Evolutionary conservation across 2,797 vertebrate species (phyloP).

Genomic region (Oryzias sinensis): DNA sequence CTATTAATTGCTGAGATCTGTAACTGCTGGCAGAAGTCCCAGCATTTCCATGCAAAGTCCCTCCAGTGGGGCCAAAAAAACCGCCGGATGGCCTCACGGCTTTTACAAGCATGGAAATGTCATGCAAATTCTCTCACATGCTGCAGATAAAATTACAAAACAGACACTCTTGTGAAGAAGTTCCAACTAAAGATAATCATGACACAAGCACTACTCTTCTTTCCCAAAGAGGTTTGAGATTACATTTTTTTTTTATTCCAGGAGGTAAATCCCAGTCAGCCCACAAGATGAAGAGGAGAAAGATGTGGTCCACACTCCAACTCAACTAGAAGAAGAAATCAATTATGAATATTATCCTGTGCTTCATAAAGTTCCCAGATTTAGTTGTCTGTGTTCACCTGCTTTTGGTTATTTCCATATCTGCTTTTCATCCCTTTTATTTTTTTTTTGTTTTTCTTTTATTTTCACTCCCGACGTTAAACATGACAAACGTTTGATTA

Average conservation of each 20-base stretch:
- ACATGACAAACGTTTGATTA: no score
- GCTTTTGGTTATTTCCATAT: no score
- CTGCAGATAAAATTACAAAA: conserved; percentile 29
- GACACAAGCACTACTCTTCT: background rate
- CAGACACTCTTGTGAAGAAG: background rate
- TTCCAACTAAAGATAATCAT: conserved; percentile 3
- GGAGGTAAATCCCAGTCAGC: background rate
- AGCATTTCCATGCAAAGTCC: conserved; percentile 47
- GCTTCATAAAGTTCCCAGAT: no score
- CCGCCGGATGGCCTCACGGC: conserved; percentile 30
- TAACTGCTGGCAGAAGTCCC: conserved; percentile 27
- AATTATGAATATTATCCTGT: no score
- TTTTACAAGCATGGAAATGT: conserved; percentile 54
- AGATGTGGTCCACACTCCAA: no score
- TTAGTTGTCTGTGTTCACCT: no score
- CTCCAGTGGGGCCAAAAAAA: conserved; percentile 10
- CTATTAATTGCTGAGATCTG: conserved; percentile 24
- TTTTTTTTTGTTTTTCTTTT: no score
- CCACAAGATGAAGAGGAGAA: background rate
- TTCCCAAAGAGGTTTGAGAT: background rate
- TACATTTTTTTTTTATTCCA: background rate
- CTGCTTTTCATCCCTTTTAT: no score
- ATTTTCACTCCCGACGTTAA: no score
- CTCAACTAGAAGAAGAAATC: no score
- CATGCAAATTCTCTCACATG: conserved; percentile 58